These are phyloP conservation scores for Genyomyrus donnyi DNA, from an alignment of 2,113 vertebrate genomes.

Conservation along the genomic window DNA sequence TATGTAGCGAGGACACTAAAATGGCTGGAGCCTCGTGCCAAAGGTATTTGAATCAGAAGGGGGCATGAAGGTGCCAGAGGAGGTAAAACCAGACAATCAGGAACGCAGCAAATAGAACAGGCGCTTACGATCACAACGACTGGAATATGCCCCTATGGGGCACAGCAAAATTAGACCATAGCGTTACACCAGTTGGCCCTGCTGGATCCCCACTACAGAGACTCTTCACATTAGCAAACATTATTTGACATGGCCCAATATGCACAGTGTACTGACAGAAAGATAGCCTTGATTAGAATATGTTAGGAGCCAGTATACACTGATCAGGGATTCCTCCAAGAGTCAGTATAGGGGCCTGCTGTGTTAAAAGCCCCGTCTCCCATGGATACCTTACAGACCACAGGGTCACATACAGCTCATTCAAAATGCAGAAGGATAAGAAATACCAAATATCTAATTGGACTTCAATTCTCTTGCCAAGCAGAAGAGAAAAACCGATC, in stretches of 20 bases:
- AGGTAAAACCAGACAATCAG: constrained; percentile 50
- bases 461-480: neutral
- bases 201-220: constrained; percentile 27
- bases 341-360: neutral
- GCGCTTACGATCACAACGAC: constrained; percentile 59
- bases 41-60: constrained; percentile 36
- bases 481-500: neutral
- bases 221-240: constrained; percentile 29
- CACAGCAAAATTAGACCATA: constrained; percentile 49
- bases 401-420: neutral
- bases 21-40: neutral
- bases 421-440: neutral
- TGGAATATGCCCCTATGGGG: constrained; percentile 53
- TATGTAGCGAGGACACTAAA: neutral
- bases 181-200: constrained; percentile 52
- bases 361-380: neutral
- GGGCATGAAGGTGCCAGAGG: constrained; percentile 36
- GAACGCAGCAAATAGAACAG: constrained; percentile 62
- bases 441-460: neutral
- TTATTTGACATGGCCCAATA: constrained; percentile 17
- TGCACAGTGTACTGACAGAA: constrained; percentile 24
- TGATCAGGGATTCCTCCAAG: neutral
- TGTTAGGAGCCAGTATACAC: neutral
- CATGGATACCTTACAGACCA: neutral
- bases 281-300: constrained; percentile 31